These are phyloP conservation scores for Nasonia oneida DNA, from an alignment of 2,888 invertebrate genomes.

Conservation along the genomic window DNA sequence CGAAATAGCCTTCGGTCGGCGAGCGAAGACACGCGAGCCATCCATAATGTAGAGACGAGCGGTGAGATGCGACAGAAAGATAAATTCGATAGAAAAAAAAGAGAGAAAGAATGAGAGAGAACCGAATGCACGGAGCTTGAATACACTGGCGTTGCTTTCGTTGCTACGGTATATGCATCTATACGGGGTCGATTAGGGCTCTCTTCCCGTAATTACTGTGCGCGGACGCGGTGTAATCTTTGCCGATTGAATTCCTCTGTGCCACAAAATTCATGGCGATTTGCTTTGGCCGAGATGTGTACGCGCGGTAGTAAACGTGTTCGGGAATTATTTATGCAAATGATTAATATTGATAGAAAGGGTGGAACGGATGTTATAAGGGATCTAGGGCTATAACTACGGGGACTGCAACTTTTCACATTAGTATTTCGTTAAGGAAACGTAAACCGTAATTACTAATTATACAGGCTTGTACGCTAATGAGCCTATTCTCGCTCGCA, in stretches of 20 bases:
- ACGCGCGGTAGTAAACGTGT: too few relatives aligned
- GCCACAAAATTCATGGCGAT: not conserved
- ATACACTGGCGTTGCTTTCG: not conserved
- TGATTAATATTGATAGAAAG: too few relatives aligned
- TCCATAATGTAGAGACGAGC: slow-evolving; percentile 75
- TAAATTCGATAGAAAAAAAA: slow-evolving; percentile 71
- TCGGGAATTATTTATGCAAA: too few relatives aligned
- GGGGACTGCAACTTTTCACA: not conserved
- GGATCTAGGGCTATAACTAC: not conserved
- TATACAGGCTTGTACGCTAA: not conserved
- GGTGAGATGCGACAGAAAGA: slow-evolving; percentile 74
- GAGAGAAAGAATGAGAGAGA: not conserved
- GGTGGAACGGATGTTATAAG: not conserved
- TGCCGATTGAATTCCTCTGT: not conserved
- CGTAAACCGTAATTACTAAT: slow-evolving; percentile 28
- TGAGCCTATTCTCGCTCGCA: slow-evolving; percentile 18
- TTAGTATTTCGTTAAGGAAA: not conserved
- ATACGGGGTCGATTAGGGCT: slow-evolving; percentile 13
- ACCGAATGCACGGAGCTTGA: not conserved
- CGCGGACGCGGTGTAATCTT: not conserved
- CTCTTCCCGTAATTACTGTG: not conserved
- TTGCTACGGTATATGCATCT: not conserved
- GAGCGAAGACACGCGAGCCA: slow-evolving; percentile 75
- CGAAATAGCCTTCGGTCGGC: slow-evolving; percentile 56
- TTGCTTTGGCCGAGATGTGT: not conserved